Evolutionary conservation across 1,140 invertebrate species (phyloP), one percentile per base, ranked within the genome.

Genomic region (Globodera ellingtonae): DNA sequence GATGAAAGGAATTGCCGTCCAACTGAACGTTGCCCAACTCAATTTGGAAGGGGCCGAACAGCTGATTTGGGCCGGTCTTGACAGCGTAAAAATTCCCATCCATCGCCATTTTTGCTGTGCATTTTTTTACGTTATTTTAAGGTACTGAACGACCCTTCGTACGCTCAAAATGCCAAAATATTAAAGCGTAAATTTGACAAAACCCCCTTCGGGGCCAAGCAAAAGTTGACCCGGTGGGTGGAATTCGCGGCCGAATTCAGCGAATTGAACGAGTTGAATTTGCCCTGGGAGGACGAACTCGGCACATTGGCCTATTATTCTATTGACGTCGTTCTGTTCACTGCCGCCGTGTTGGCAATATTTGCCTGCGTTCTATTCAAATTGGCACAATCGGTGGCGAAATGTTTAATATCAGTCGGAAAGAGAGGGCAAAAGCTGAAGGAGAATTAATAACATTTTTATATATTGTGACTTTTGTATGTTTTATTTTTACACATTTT

Each of bases 121-220:
- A 8, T 70, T 7, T 70, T 44, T 24, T 70, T 0, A 48, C 10
- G 47, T 13, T 52, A 35, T 35, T 52, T 52, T 7, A 7, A 52
- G 50, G 50, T 52, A 13, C 10, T 52, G 10, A 52, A 52, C 50
- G 50, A 52, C 50, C 50, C 50, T 13, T 52, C 50, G 0, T 52
- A 52, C 50, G 10, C 7, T 52, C 50, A 35, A 35, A 79, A 79
- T 15, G 78, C 78, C 7, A 13, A 79, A 13, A 82, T 74, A 10
- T 35, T 76, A 7, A 87, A 89, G 85, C 82, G 79, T 75, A 86
- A 81, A 18, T 46, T 81, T 15, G 10, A 67, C 15, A 9, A 50
- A 18, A 48, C 47, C 24, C 78, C 78, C 6, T 79, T 79, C 46
- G 13, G 21, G 18, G 78, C 78, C n/a, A 47, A 52, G 21, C 78